Evolutionary conservation across 2,888 invertebrate species (phyloP).

Genomic region (Polylopha cassiicola): DNA sequence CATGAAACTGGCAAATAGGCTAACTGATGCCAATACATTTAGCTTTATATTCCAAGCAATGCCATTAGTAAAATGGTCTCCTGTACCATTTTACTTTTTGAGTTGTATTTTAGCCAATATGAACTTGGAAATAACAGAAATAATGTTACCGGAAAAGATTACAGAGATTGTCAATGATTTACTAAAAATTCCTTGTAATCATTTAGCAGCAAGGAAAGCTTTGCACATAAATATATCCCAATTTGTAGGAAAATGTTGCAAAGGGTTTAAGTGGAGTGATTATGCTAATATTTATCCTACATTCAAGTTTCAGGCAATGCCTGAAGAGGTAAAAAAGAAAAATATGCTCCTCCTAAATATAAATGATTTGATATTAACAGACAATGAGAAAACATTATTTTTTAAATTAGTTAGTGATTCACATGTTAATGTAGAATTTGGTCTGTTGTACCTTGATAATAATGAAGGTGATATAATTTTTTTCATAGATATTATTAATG

Average conservation of each 20-base stretch:
- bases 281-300: conserved; percentile 36
- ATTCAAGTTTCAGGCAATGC: conserved; percentile 32
- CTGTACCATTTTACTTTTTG: conserved; percentile 56
- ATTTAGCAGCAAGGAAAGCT: conserved; percentile 52
- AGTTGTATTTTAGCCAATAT: conserved; percentile 41
- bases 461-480: conserved; percentile 34
- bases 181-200: conserved; percentile 56
- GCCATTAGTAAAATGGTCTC: conserved; percentile 54
- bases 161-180: conserved; percentile 37
- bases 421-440: conserved; percentile 41
- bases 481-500: conserved; percentile 37
- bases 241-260: conserved; percentile 46
- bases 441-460: conserved; percentile 41
- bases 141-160: conserved; percentile 24
- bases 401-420: conserved; percentile 34
- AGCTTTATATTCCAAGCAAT: conserved; percentile 43
- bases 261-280: conserved; percentile 41
- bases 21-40: conserved; percentile 36
- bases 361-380: conserved; percentile 28
- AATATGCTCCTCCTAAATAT: conserved; percentile 34
- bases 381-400: conserved; percentile 34
- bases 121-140: conserved; percentile 23
- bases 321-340: conserved; percentile 22
- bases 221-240: conserved; percentile 44
- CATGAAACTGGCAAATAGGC: conserved; percentile 31